phyloP scores from a whole-genome alignment of 2,888 invertebrate species.

The Eupithecia subfuscata region DNA sequence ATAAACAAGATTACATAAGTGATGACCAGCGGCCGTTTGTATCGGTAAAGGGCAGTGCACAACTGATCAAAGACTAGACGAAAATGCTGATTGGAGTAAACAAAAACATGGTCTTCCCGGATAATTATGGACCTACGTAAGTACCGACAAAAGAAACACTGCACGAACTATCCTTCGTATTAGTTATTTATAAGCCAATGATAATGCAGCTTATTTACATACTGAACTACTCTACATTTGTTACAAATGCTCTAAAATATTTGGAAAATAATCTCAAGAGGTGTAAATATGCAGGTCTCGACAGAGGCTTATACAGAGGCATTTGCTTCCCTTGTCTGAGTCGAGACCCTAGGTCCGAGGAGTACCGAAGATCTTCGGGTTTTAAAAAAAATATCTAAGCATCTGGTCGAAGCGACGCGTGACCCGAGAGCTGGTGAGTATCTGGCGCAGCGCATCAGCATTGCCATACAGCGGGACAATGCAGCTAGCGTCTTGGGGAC shows the following conservation, averaged over 20 bases:
- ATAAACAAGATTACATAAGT: constrained; percentile 50
- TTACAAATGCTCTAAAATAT: background rate
- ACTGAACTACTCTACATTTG: background rate
- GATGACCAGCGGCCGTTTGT: constrained; percentile 31
- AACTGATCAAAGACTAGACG: background rate
- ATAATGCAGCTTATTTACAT: background rate
- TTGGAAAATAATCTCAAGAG: background rate
- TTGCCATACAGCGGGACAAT: too few species aligned
- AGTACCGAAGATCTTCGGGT: too few species aligned
- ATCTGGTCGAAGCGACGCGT: too few species aligned
- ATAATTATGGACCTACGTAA: background rate
- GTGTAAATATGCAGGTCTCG: too few species aligned
- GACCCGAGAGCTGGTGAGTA: too few species aligned
- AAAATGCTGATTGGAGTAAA: background rate
- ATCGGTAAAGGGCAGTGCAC: constrained; percentile 27
- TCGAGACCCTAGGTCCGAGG: too few species aligned
- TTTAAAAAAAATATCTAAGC: too few species aligned
- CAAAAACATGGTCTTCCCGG: background rate
- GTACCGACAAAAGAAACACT: background rate
- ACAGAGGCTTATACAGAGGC: too few species aligned
- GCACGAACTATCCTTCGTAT: background rate
- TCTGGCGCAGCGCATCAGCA: too few species aligned
- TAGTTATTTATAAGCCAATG: background rate
- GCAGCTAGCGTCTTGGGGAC: too few species aligned
- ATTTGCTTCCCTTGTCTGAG: too few species aligned